Percentiles rank a stretch among this genome's conserved stretches.
These are phyloP conservation scores for Hipparchia semele DNA, from an alignment of 2,888 invertebrate genomes.

Conservation along the genomic window DNA sequence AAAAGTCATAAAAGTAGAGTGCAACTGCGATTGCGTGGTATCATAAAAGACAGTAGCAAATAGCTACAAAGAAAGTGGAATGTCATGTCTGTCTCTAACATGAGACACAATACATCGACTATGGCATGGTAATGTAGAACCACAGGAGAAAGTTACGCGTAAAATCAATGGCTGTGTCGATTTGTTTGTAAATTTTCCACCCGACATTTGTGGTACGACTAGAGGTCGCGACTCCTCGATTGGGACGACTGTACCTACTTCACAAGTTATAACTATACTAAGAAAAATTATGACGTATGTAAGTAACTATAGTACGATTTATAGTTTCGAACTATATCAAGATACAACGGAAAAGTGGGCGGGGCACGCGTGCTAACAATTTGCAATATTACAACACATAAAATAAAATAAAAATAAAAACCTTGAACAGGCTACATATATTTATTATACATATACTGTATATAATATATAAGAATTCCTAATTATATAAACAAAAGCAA, in stretches of 20 bases:
- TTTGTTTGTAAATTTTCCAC: conserved; percentile 33
- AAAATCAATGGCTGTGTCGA: conserved; percentile 15
- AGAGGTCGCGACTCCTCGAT: conserved; percentile 44
- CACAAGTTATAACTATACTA: neutral
- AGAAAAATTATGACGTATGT: neutral
- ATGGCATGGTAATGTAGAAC: conserved; percentile 16
- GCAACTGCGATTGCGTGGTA: neutral
- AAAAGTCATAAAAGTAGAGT: neutral
- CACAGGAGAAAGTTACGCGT: conserved; percentile 17
- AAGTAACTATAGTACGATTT: neutral
- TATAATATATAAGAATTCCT: too few relatives aligned
- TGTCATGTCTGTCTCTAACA: neutral
- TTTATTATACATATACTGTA: too few relatives aligned
- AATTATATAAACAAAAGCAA: too few relatives aligned
- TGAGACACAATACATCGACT: conserved; percentile 18
- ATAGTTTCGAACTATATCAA: neutral
- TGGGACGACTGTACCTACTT: conserved; percentile 46
- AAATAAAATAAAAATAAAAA: too few relatives aligned
- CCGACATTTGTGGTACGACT: conserved; percentile 15
- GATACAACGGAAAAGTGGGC: too few relatives aligned
- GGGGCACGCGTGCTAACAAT: too few relatives aligned
- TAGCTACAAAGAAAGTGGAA: conserved; percentile 19
- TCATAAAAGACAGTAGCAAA: conserved; percentile 4
- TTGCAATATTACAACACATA: too few relatives aligned
- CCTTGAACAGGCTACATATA: too few relatives aligned